A percentile compares a stretch with the other conserved stretches of the same genome.
These are phyloP conservation scores for Agrochola lychnidis DNA, from an alignment of 2,888 invertebrate genomes.

Conservation along the genomic window DNA sequence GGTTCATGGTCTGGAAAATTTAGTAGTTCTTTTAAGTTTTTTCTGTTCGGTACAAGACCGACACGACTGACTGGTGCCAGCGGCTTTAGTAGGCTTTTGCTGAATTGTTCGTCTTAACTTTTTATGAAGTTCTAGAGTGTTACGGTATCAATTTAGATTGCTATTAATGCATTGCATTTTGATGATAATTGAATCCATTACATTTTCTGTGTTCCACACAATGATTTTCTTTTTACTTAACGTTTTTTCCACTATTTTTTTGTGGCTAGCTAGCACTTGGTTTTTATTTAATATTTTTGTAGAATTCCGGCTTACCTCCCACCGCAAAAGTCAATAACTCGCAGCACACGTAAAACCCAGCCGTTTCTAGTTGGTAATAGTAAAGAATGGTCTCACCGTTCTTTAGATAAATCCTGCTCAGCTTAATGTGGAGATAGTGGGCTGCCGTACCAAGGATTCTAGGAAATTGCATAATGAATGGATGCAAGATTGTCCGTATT, in stretches of 20 bases:
- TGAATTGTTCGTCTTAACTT: conserved; percentile 2
- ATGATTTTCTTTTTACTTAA: background rate
- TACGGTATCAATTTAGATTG: background rate
- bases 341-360: conserved; percentile 47
- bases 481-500: conserved; percentile 62
- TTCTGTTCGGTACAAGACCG: conserved; percentile 3
- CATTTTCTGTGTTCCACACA: background rate
- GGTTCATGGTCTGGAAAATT: conserved; percentile 36
- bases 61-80: background rate
- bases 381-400: conserved; percentile 72
- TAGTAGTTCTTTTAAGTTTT: conserved; percentile 29
- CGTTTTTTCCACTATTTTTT: no score
- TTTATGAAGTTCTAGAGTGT: background rate
- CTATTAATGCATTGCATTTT: background rate
- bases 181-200: background rate
- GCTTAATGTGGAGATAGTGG: conserved; percentile 72
- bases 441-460: conserved; percentile 54
- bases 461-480: conserved; percentile 68
- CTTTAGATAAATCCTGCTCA: conserved; percentile 72
- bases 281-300: conserved; percentile 21
- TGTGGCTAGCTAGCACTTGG: background rate
- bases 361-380: conserved; percentile 67
- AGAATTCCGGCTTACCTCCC: conserved; percentile 6
- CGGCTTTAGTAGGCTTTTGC: background rate
- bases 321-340: conserved; percentile 52